phyloP scores from a whole-genome alignment of 2,888 invertebrate species.

The Eristalinus sepulchralis region DNA sequence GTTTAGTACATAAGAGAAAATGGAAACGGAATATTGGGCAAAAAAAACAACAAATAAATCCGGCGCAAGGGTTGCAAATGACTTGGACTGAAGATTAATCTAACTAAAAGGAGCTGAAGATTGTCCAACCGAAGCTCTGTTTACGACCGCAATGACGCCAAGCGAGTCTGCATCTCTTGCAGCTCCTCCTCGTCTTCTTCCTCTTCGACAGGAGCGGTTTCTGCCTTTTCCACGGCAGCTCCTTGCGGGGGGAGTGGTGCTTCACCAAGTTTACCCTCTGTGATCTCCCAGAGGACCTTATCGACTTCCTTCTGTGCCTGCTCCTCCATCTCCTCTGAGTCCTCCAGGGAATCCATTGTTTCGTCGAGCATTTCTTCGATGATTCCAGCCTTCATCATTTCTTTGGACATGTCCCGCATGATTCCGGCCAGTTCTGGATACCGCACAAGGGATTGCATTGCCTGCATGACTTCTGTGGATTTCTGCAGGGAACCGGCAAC shows the following conservation, averaged over 20 bases:
- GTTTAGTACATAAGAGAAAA: constrained; percentile 58
- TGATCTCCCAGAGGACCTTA: constrained; percentile 94
- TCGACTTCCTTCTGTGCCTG: constrained; percentile 97
- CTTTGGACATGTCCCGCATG: constrained; percentile 98
- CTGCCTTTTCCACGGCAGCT: constrained; percentile 83
- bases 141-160: constrained; percentile 94
- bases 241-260: constrained; percentile 91
- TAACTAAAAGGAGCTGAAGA: constrained; percentile 12
- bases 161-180: constrained; percentile 94
- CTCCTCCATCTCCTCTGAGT: constrained; percentile 97
- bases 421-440: constrained; percentile 96
- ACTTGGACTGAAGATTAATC: constrained; percentile 1
- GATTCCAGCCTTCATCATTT: constrained; percentile 99
- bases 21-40: constrained; percentile 22
- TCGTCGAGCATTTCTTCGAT: constrained; percentile 99
- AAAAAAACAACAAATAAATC: constrained; percentile 26
- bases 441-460: constrained; percentile 95
- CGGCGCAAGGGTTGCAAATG: background rate
- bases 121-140: background rate
- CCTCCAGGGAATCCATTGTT: constrained; percentile 95
- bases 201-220: constrained; percentile 79
- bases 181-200: constrained; percentile 87
- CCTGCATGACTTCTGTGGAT: constrained; percentile 99
- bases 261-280: constrained; percentile 94
- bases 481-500: constrained; percentile 96